Evolutionary conservation across 2,797 vertebrate species (phyloP).

Genomic region (Pelochelys cantorii): DNA sequence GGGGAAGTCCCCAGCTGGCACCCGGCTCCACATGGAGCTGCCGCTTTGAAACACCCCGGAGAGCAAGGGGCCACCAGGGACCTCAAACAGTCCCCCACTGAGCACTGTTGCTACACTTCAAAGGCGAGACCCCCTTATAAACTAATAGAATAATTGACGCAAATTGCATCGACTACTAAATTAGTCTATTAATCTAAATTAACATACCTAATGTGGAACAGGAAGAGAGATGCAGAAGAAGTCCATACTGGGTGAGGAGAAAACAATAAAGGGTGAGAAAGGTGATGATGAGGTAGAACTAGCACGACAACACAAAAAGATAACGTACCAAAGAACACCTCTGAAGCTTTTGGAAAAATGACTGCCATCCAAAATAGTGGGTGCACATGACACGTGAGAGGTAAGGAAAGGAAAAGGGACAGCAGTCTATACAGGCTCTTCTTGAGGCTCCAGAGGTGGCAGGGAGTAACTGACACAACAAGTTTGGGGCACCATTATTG

Average conservation of each 20-base stretch:
- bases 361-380: background rate
- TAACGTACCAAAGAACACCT: background rate
- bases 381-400: background rate
- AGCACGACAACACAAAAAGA: background rate
- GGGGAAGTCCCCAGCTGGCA: no score
- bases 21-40: no score
- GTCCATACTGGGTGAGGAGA: background rate
- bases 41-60: no score
- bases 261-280: background rate
- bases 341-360: background rate
- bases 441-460: background rate
- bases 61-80: no score
- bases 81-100: no score
- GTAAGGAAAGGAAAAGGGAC: background rate
- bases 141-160: no score
- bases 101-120: no score
- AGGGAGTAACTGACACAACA: background rate
- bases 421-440: background rate
- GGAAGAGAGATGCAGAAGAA: background rate
- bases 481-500: background rate
- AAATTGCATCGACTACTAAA: no score
- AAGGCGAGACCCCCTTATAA: no score
- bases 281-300: background rate
- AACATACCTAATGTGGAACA: background rate
- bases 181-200: no score